Base-by-base conservation (phyloP, 2,113 vertebrate genomes). In the Laterallus jamaicensis region DNA sequence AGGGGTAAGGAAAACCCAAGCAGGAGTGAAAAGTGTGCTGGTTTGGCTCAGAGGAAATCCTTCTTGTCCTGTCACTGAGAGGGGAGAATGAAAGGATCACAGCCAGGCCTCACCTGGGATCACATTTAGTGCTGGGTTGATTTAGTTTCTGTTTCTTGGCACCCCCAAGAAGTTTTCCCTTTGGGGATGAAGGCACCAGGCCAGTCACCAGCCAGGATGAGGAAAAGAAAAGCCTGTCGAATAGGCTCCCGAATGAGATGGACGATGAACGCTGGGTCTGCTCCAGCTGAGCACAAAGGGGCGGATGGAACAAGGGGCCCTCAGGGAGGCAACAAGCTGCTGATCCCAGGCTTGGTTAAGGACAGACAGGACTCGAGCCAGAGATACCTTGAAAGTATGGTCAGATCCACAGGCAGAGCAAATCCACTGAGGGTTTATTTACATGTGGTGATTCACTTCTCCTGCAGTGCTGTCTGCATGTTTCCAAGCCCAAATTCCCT, bases 201-300 rank as follows among this genome's bases (percentile, higher is more conserved):
- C 39, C 31, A 67, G 60, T 11, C 62, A 84, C 54, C 82, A 77
- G 82, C 35, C 1, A 2, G 59, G 70, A 68, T 24, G 28, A 69
- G 87, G 70, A 67, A 85, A 93, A 86, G 60, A 82, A 35, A 68
- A 81, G 90, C 73, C 62, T 79, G 78, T 92, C 89, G 81, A 81
- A 69, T 69, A 76, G 37, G 32, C 69, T 93, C 93, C 85, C 93
- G 70, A 91, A 92, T 88, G 64, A 93, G 91, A 69, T 19, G n/a
- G 69, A 93, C 85, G 58, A 69, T 95, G 93, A 94, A 77, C 69
- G 78, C 93, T 63, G 86, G 37, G 89, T 56, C 86, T 95, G 95
- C 90, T 94, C 88, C 90, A 88, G 79, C 25, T 0, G 0, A 88
- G 78, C 60, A 86, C 94, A 86, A 82, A 87, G 68, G 47, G 67